Conservation (phyloP, 2,888 invertebrate genomes). For the Archips xylosteana region DNA sequence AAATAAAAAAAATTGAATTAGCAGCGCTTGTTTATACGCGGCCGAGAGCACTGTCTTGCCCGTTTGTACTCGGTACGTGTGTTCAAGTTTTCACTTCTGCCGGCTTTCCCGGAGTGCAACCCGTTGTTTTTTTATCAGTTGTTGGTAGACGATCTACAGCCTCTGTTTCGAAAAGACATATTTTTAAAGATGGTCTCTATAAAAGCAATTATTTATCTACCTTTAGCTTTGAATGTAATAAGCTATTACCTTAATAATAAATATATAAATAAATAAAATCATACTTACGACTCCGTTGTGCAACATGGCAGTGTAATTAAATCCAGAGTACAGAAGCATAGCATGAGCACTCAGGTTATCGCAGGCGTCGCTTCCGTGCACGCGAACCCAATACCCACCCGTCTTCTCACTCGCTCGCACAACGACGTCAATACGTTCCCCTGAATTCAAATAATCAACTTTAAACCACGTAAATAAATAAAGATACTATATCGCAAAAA, state of each 20-base stretch:
- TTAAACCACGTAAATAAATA: neutral
- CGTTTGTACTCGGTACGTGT: too few relatives aligned
- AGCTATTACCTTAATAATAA: too few relatives aligned
- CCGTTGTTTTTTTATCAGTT: too few relatives aligned
- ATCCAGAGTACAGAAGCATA: slow-evolving; percentile 82
- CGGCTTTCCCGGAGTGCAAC: too few relatives aligned
- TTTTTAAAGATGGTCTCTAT: too few relatives aligned
- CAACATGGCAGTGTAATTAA: slow-evolving; percentile 77
- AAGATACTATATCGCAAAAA: neutral
- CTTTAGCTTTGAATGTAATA: neutral
- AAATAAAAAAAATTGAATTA: too few relatives aligned
- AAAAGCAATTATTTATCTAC: too few relatives aligned
- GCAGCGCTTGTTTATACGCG: too few relatives aligned
- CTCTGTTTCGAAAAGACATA: too few relatives aligned
- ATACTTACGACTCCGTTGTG: slow-evolving; percentile 60
- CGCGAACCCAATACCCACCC: slow-evolving; percentile 84
- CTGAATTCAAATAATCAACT: slow-evolving; percentile 63
- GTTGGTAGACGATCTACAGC: too few relatives aligned
- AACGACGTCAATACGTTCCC: slow-evolving; percentile 88
- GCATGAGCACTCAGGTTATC: slow-evolving; percentile 66
- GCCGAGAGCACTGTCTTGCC: too few relatives aligned
- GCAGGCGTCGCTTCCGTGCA: slow-evolving; percentile 83
- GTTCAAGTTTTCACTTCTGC: too few relatives aligned
- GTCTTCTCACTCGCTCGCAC: slow-evolving; percentile 78
- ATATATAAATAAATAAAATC: neutral